Evolutionary conservation across 2,888 invertebrate species (phyloP).

Genomic region (Aradus depressus): DNA sequence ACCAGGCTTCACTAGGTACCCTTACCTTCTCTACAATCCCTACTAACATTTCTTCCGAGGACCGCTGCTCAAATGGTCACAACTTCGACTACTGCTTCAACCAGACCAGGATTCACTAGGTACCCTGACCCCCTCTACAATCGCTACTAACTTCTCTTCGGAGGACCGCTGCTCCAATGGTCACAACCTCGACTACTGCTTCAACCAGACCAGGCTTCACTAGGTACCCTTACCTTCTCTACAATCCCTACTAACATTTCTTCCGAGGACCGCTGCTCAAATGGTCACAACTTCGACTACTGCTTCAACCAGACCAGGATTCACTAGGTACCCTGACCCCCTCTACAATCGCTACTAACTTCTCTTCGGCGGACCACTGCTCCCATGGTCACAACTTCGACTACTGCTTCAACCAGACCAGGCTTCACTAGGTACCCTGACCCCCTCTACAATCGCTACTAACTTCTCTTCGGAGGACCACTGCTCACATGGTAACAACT

Average conservation of each 20-base stretch:
- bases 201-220: constrained; percentile 29
- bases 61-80: constrained; percentile 50
- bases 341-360: constrained; percentile 30
- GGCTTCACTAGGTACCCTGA: no score
- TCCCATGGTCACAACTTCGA: constrained; percentile 51
- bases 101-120: no score
- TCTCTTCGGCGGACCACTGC: constrained; percentile 40
- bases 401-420: constrained; percentile 50
- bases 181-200: constrained; percentile 49
- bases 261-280: constrained; percentile 46
- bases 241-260: no score
- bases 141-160: constrained; percentile 32
- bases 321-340: no score
- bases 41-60: no score
- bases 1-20: no score
- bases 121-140: no score
- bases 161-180: constrained; percentile 50
- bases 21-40: constrained; percentile 33
- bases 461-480: constrained; percentile 35
- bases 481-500: constrained; percentile 53
- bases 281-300: constrained; percentile 51
- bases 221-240: no score
- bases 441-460: constrained; percentile 25
- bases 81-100: constrained; percentile 50
- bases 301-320: no score